Evolutionary conservation across 1,140 invertebrate species (phyloP), one percentile per base, ranked within the genome.

Genomic region (Solen grandis): DNA sequence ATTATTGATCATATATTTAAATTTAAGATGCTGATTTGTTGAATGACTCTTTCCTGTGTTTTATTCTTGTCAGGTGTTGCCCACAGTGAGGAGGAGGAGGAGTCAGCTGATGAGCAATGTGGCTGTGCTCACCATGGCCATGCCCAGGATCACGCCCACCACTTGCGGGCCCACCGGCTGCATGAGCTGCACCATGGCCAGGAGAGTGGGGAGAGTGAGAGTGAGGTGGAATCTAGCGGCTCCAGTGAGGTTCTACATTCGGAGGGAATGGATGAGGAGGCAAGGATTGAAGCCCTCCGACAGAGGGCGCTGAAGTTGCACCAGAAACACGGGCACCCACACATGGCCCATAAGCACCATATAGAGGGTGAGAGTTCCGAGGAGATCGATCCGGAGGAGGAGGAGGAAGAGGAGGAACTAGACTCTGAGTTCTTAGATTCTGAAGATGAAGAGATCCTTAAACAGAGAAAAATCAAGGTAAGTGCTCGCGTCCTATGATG

Each of bases 371-470:
- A 80, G 38, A 68, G 66, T 41, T 68, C 66, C 2, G 57, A 80
- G 8, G 66, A 69, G 25, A 69, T 69, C 25, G 77, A 63, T 19
- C 81, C 82, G 0, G 82, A 82, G 87, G 19, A 92, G 22, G 85
- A 87, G 50, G 88, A 90, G 19, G 87, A 91, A 35, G 87, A 87
- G 55, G 86, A 88, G 62, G 88, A 88, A 27, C 84, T 83, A 38
- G 88, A 89, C n/a, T 88, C 88, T 8, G 87, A 87, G 27, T 84
- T 84, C 55, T 55, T 84, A 5, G 86, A 88, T 74, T 88, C 88
- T 4, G 88, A 90, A 29, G 87, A 88, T 36, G 89, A 91, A 63
- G 87, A 88, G 66, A 63, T 87, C n/a, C 33, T 84, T 25, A 87
- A 88, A 62, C 77, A 89, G 57, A 86, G 76, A 38, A 80, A 80